Conservation (phyloP, 2,113 vertebrate genomes). For the Phoxinus phoxinus region DNA sequence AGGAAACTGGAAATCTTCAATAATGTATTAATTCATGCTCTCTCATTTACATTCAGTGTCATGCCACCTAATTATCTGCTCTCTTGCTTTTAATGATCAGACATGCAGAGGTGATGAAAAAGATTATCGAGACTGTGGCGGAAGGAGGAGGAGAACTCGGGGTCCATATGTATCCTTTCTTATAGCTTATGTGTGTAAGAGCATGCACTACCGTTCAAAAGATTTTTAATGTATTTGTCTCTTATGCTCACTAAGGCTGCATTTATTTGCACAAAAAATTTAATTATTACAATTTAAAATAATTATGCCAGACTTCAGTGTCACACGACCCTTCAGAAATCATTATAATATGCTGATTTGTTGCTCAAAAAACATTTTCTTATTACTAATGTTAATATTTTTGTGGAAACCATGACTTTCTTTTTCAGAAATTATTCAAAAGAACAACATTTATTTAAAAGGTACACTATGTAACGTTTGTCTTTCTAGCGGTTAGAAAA, state of each 20-base stretch:
- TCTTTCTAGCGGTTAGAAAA: too few species aligned
- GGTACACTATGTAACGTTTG: too few species aligned
- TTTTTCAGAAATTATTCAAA: not conserved
- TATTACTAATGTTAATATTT: not conserved
- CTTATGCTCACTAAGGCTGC: not conserved
- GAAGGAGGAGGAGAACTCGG: slow-evolving; percentile 98
- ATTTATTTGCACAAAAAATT: not conserved
- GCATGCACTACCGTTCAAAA: not conserved
- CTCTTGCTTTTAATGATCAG: slow-evolving; percentile 73
- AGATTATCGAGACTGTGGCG: slow-evolving; percentile 98
- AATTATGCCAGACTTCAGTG: not conserved
- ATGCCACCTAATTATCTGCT: not conserved
- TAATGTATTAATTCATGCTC: not conserved
- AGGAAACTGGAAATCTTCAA: too few species aligned
- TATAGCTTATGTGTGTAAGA: not conserved
- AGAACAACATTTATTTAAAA: not conserved
- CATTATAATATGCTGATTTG: not conserved
- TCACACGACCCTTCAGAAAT: not conserved
- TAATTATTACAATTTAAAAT: not conserved
- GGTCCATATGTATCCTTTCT: slow-evolving; percentile 98
- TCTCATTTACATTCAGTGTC: not conserved
- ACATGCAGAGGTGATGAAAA: slow-evolving; percentile 99
- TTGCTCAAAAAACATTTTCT: not conserved
- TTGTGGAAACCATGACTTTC: not conserved
- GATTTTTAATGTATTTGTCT: not conserved